phyloP scores from a whole-genome alignment of 2,113 vertebrate species.

The Gracilinanus agilis region DNA sequence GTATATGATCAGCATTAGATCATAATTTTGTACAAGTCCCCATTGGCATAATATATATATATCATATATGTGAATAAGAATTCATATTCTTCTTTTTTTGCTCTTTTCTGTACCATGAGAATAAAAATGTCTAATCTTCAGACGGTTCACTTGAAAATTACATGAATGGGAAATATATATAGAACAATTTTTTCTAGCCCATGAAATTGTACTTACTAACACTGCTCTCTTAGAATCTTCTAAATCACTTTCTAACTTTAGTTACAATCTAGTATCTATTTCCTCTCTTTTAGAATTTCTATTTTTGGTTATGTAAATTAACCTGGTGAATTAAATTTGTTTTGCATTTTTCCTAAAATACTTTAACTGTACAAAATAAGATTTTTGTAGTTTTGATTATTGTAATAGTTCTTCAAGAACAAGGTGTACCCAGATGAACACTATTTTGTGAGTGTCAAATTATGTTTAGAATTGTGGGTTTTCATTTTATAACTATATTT shows the following conservation, averaged over 20 bases:
- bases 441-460: conserved; percentile 22
- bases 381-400: not conserved
- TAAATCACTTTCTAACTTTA: conserved; percentile 31
- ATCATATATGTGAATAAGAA: not conserved
- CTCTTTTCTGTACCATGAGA: not conserved
- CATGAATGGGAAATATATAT: not conserved
- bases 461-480: conserved; percentile 11
- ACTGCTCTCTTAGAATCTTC: conserved; percentile 26
- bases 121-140: not conserved
- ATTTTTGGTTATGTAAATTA: not conserved
- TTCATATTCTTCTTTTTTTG: not conserved
- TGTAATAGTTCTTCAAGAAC: conserved; percentile 45
- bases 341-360: conserved; percentile 28
- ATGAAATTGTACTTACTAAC: not conserved
- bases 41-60: not conserved
- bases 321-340: not conserved
- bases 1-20: not conserved
- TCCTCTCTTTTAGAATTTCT: not conserved
- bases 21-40: not conserved
- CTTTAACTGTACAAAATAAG: conserved; percentile 5
- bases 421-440: conserved; percentile 13
- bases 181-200: not conserved
- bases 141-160: not conserved
- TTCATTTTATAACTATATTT: conserved; percentile 19
- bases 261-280: not conserved